phyloP scores from a whole-genome alignment of 1,140 invertebrate species.

The Zaprionus vittiger region DNA sequence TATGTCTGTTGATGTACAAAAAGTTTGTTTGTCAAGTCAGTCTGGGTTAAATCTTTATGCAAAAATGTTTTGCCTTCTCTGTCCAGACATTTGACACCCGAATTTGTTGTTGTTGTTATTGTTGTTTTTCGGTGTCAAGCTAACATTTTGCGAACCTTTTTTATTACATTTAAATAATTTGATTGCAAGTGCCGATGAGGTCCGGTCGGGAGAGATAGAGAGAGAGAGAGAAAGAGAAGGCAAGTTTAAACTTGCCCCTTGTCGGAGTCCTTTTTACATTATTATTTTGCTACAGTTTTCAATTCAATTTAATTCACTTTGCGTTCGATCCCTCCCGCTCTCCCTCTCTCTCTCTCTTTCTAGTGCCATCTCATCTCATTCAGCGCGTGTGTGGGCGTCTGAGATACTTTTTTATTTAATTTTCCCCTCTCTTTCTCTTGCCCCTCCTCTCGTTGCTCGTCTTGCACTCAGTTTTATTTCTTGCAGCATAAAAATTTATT shows the following conservation, averaged over 20 bases:
- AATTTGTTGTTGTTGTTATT: conserved; percentile 19
- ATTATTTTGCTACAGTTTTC: conserved; percentile 66
- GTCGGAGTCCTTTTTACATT: conserved; percentile 33
- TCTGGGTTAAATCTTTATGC: conserved; percentile 46
- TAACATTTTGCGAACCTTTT: conserved; percentile 77
- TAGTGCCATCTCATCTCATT: neutral
- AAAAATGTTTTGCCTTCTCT: conserved; percentile 54
- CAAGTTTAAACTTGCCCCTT: conserved; percentile 65
- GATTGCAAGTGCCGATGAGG: conserved; percentile 64
- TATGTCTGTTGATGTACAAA: neutral
- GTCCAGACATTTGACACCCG: conserved; percentile 58
- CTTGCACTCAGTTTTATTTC: conserved; percentile 69
- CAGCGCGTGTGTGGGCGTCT: conserved; percentile 42
- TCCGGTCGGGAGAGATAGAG: conserved; percentile 26
- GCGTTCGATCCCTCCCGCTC: conserved; percentile 11
- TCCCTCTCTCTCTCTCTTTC: neutral
- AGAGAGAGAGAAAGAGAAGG: neutral
- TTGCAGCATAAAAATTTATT: conserved; percentile 79
- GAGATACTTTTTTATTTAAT: conserved; percentile 78
- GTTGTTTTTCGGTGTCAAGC: conserved; percentile 31
- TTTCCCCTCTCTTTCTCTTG: conserved; percentile 47
- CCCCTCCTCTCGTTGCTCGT: neutral
- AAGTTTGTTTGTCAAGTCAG: conserved; percentile 23
- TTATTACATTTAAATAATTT: conserved; percentile 83
- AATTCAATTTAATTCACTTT: conserved; percentile 83